Conservation (phyloP, 2,797 vertebrate species). For the Taenioides sp. region DNA sequence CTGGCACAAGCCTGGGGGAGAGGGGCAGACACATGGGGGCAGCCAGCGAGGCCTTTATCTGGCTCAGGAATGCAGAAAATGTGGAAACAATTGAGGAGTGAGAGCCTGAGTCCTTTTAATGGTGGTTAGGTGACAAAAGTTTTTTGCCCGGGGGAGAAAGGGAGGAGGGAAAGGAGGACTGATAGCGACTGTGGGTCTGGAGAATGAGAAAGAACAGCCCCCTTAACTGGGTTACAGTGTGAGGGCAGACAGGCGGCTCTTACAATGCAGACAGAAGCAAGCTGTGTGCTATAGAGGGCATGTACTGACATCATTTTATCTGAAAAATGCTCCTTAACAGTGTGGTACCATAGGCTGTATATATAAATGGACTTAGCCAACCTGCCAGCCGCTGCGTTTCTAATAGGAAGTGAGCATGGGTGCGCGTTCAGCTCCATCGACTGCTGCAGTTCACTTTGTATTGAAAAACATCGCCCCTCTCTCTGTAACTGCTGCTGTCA, state of each 20-base stretch:
- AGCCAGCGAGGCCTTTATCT: conserved; percentile 78
- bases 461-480: no score
- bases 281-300: background rate
- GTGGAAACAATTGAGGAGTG: conserved; percentile 79
- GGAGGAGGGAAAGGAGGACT: conserved; percentile 51
- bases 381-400: no score
- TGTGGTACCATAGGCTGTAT: no score
- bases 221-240: conserved; percentile 80
- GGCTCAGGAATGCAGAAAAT: conserved; percentile 85
- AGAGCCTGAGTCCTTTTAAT: conserved; percentile 71
- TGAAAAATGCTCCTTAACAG: no score
- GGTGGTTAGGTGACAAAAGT: conserved; percentile 78
- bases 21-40: conserved; percentile 49
- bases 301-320: no score
- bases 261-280: conserved; percentile 70
- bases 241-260: conserved; percentile 74
- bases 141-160: conserved; percentile 64
- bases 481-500: no score
- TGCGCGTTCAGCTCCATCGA: no score
- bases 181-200: conserved; percentile 53
- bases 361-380: no score
- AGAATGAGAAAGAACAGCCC: conserved; percentile 59
- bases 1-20: conserved; percentile 26
- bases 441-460: no score
- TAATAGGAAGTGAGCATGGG: no score